Evolutionary conservation across 1,140 invertebrate species (phyloP).

Genomic region (Trachymyrmex cornetzi): DNA sequence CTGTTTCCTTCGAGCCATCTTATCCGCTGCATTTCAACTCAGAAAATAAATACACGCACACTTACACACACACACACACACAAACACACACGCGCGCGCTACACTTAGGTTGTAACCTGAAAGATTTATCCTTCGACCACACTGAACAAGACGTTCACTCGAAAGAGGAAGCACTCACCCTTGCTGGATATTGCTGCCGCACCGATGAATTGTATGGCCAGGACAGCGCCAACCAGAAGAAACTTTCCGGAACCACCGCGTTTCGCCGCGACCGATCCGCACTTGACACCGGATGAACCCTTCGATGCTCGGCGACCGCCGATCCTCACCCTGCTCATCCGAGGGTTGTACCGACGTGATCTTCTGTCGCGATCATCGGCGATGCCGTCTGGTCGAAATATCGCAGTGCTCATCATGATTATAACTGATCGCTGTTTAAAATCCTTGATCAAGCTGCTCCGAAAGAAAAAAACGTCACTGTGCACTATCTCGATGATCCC

Average conservation of each 20-base stretch:
- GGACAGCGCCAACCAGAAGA: slow-evolving; percentile 42
- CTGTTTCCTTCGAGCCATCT: background rate
- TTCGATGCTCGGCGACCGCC: background rate
- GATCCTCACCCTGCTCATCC: background rate
- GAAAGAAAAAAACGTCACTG: background rate
- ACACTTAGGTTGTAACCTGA: background rate
- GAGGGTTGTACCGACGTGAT: slow-evolving; percentile 21
- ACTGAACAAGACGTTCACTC: background rate
- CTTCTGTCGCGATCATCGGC: slow-evolving; percentile 1
- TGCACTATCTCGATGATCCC: background rate
- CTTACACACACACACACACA: background rate
- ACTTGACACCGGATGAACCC: background rate
- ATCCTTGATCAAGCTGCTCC: slow-evolving; percentile 1
- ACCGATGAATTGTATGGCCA: slow-evolving; percentile 57
- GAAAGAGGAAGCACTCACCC: slow-evolving; percentile 58
- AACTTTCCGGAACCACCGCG: slow-evolving; percentile 43
- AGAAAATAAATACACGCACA: background rate
- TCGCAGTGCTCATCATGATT: slow-evolving; percentile 29
- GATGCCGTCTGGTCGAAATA: background rate
- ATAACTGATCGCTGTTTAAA: slow-evolving; percentile 24
- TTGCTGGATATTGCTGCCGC: slow-evolving; percentile 44
- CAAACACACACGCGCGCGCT: background rate
- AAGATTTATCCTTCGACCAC: slow-evolving; percentile 16
- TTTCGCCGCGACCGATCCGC: slow-evolving; percentile 12
- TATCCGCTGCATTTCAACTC: background rate